phyloP scores from a whole-genome alignment of 2,797 vertebrate genomes.

The Galaxias olidus region DNA sequence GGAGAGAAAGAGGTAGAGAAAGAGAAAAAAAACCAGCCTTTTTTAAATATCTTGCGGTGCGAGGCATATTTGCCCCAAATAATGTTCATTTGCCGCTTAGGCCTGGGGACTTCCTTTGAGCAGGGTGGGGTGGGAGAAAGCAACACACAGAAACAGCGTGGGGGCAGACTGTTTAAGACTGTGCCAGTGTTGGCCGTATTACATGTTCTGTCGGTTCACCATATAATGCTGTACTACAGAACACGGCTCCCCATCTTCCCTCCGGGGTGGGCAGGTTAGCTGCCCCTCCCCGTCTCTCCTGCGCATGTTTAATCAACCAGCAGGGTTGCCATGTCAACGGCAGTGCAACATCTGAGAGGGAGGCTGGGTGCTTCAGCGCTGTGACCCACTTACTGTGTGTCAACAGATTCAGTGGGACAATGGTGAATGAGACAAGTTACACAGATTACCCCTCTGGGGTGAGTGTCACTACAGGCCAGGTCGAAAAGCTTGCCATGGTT shows the following conservation, averaged over 20 bases:
- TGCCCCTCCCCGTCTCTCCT: conserved; percentile 66
- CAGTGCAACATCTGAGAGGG: conserved; percentile 81
- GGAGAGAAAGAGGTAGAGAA: conserved; percentile 17
- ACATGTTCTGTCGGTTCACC: conserved; percentile 54
- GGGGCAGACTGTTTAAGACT: conserved; percentile 55
- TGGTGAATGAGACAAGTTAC: conserved; percentile 80
- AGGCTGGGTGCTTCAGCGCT: conserved; percentile 83
- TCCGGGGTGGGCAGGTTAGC: conserved; percentile 62
- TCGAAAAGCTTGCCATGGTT: conserved; percentile 64
- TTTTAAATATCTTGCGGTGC: neutral
- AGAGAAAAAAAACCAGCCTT: neutral
- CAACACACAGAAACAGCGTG: conserved; percentile 30
- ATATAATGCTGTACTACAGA: conserved; percentile 53
- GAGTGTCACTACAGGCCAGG: conserved; percentile 57
- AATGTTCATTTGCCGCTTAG: neutral
- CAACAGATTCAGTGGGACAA: conserved; percentile 92
- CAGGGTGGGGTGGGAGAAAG: neutral
- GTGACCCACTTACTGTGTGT: conserved; percentile 97
- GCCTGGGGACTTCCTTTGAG: neutral
- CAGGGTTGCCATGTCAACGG: conserved; percentile 91
- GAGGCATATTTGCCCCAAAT: neutral
- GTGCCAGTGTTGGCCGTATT: conserved; percentile 55
- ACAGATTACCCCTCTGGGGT: conserved; percentile 74
- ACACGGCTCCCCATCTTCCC: too few species aligned
- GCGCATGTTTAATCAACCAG: conserved; percentile 92